phyloP scores from a whole-genome alignment of 2,113 vertebrate species.

The Gambusia holbrooki region DNA sequence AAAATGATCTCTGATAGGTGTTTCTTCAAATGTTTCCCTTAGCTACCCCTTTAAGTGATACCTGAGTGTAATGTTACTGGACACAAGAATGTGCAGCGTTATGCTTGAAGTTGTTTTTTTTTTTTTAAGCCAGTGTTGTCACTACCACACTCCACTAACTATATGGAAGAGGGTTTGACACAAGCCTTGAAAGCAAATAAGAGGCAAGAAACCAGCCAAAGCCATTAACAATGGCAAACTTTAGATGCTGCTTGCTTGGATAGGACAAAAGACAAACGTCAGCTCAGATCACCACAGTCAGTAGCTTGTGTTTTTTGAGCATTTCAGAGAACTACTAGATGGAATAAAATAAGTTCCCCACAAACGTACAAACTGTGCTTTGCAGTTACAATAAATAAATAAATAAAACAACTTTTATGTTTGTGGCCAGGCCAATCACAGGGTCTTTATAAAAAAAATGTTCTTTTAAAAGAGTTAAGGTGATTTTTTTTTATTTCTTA shows the following conservation, averaged over 20 bases:
- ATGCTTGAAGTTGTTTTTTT: background rate
- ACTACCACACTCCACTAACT: too few relatives aligned
- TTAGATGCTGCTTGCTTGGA: background rate
- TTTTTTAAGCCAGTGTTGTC: too few relatives aligned
- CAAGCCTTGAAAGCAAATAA: background rate
- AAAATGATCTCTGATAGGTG: too few relatives aligned
- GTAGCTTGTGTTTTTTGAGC: background rate
- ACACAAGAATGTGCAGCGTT: background rate
- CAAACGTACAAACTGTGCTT: too few relatives aligned
- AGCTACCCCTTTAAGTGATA: too few relatives aligned
- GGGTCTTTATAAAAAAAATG: too few relatives aligned
- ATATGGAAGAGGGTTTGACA: background rate
- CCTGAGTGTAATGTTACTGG: background rate
- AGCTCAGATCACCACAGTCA: background rate
- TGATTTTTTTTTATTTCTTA: too few relatives aligned
- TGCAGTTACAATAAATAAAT: too few relatives aligned
- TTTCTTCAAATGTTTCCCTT: too few relatives aligned
- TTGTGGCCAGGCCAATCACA: too few relatives aligned
- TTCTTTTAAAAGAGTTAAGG: too few relatives aligned
- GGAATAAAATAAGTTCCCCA: background rate
- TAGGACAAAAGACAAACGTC: background rate
- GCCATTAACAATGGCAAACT: background rate
- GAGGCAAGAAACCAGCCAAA: background rate
- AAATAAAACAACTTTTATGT: too few relatives aligned
- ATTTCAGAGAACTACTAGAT: background rate